These are phyloP conservation scores for Drymonia ruficornis DNA, from an alignment of 2,888 invertebrate species.

Conservation along the genomic window DNA sequence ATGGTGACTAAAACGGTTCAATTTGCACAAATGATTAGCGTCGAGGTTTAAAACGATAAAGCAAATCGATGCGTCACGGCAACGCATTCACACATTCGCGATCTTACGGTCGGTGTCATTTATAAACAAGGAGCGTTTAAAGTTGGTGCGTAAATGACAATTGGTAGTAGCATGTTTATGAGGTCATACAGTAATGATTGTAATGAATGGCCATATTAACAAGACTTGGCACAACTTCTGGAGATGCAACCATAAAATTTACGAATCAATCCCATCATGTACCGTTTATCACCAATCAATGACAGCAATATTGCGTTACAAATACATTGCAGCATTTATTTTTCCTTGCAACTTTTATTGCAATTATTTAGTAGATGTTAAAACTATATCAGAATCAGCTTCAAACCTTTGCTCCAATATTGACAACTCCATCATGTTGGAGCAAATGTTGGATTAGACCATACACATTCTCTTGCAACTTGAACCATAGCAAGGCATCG, in stretches of 20 bases:
- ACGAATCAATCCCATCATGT: not conserved
- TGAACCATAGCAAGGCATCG: conserved; percentile 39
- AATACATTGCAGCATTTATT: no score
- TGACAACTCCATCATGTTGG: no score
- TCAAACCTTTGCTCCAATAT: no score
- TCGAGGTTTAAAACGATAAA: conserved; percentile 52
- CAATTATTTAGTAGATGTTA: no score
- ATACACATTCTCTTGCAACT: conserved; percentile 26
- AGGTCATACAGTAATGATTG: not conserved
- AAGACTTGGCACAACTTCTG: not conserved
- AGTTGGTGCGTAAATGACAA: conserved; percentile 3
- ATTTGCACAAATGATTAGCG: conserved; percentile 52
- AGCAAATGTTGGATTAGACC: not conserved
- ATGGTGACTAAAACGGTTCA: conserved; percentile 44
- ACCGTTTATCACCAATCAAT: no score
- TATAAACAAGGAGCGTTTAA: conserved; percentile 35
- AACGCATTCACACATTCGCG: conserved; percentile 40
- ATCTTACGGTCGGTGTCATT: conserved; percentile 19
- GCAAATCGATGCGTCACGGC: conserved; percentile 60
- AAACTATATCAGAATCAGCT: no score
- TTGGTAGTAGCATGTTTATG: not conserved
- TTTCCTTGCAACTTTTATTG: no score
- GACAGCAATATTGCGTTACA: no score
- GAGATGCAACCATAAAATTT: not conserved
- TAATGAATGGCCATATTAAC: not conserved